phyloP scores from a whole-genome alignment of 2,888 invertebrate genomes.

The Bombylius major region DNA sequence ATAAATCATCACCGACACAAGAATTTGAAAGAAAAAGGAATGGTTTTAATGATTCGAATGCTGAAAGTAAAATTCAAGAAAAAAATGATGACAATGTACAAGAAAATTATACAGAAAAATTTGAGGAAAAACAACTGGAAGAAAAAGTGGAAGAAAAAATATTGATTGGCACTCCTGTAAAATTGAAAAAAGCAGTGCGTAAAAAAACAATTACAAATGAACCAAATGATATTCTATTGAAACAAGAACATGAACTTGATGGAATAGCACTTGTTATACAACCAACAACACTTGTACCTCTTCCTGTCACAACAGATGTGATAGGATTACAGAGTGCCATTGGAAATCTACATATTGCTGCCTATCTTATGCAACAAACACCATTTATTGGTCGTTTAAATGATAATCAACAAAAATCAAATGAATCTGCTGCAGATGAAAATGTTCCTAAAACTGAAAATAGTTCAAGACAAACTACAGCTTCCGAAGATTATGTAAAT shows the following conservation, averaged over 20 bases:
- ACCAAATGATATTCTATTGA: conserved; percentile 16
- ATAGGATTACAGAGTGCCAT: conserved; percentile 33
- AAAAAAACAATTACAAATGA: not conserved
- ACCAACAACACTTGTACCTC: conserved; percentile 33
- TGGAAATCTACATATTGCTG: conserved; percentile 34
- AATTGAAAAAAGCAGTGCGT: conserved; percentile 26
- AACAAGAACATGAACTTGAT: conserved; percentile 22
- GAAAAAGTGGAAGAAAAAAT: conserved; percentile 27
- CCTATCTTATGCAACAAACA: conserved; percentile 30
- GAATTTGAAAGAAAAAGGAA: not conserved
- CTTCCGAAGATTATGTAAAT: not conserved
- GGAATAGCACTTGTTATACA: conserved; percentile 35
- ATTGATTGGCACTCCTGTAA: conserved; percentile 35
- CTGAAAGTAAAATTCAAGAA: not conserved
- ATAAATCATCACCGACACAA: not conserved
- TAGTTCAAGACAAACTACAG: not conserved
- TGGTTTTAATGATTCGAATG: not conserved
- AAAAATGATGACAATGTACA: not conserved
- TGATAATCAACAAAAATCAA: not conserved
- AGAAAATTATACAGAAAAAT: conserved; percentile 5
- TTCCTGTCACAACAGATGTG: conserved; percentile 33
- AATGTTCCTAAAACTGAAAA: not conserved
- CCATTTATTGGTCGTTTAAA: conserved; percentile 13
- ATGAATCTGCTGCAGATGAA: not conserved
- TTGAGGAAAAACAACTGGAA: conserved; percentile 23